These are phyloP conservation scores for Dallia pectoralis DNA, from an alignment of 2,797 vertebrate genomes.

Conservation along the genomic window DNA sequence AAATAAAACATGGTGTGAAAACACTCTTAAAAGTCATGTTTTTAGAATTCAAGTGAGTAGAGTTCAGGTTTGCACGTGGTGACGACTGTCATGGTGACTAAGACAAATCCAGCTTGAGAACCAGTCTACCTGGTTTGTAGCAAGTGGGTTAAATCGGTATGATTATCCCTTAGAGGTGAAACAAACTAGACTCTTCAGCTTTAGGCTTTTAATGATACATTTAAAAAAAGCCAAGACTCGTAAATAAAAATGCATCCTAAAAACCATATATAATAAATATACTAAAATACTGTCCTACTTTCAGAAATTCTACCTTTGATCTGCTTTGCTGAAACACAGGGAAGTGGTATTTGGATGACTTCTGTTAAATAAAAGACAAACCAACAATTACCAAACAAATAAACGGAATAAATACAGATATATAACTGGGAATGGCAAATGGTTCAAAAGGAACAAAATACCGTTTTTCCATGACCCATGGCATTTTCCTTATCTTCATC, in stretches of 20 bases:
- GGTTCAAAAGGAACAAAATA: not conserved
- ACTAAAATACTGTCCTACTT: not conserved
- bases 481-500: slow-evolving; percentile 1
- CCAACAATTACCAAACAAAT: not conserved
- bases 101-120: no score
- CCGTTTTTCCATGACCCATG: not conserved
- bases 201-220: not conserved
- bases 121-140: no score
- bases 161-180: no score
- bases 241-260: not conserved
- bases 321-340: not conserved
- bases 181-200: not conserved
- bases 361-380: not conserved
- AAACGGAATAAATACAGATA: no score
- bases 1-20: no score
- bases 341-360: not conserved
- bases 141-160: no score
- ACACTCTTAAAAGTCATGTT: no score
- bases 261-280: not conserved
- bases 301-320: slow-evolving; percentile 4
- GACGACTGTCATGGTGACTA: no score
- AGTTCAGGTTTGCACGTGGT: no score
- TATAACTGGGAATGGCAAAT: not conserved
- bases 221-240: not conserved
- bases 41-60: no score